Base-by-base conservation (phyloP, 2,888 invertebrate species). In the Encarsia formosa region DNA sequence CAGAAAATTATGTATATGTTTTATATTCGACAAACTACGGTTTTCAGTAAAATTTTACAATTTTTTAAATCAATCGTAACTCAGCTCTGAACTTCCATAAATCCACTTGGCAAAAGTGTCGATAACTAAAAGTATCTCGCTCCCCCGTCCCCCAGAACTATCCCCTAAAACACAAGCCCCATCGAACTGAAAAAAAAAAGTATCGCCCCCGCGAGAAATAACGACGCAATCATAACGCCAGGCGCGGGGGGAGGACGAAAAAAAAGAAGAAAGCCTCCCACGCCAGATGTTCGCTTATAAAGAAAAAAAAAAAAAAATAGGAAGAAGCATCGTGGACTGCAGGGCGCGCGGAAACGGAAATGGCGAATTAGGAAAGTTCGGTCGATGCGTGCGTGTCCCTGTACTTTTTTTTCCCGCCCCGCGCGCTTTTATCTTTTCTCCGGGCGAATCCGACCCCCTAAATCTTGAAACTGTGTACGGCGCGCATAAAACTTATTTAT, bases 401-500 rank as follows among this genome's bases (percentile, higher is more conserved):
- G 26, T 18, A 18, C 29, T 29, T 13, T 15, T 34, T 34, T 34
- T 13, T 34, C 15, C 34, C 34, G n/a, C 11, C 34, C 15, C 15
- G 34, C 8, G 5, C 34, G 15, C 15, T 15, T 15, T 34, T 15
- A 34, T 53, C 56, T 52, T 56, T 47, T 31, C 29, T n/a, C n/a
- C n/a, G n/a, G n/a, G n/a, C 6, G 34, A 15, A 6, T n/a, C 16
- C n/a, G 26, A 31, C 34, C 20, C 23, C 34, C 34, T 24, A 32
- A 52, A 56, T 37, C 48, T 40, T 31, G 47, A 26, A 40, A 24
- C 45, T 44, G 39, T 29, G 34, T 6, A n/a, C 22, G 42, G 32
- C 42, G 35, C 43, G 53, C 58, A 57, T 59, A 58, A 59, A 61
- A 56, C 49, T 58, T 61, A 62, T 60, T 62, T 61, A 61, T 58